A percentile compares a stretch with the other conserved stretches of the same genome.
Conservation (phyloP, 2,797 vertebrate genomes). For the Linurgus olivaceus region DNA sequence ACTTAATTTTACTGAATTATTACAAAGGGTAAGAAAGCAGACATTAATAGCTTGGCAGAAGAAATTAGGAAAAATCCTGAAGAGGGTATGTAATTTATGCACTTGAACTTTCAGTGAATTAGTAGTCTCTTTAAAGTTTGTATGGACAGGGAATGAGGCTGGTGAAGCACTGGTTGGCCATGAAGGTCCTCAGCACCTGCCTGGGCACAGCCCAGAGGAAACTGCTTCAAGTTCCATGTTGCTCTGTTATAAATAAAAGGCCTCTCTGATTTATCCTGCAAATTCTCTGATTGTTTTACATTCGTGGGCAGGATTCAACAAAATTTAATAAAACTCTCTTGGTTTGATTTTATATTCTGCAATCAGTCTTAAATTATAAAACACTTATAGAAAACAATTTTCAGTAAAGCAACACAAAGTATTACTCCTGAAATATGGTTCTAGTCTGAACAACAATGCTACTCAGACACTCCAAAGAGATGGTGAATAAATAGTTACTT, state of each 20-base stretch:
- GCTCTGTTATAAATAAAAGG: neutral
- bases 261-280: neutral
- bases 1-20: neutral
- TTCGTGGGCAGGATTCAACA: neutral
- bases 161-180: neutral
- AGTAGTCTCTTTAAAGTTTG: neutral
- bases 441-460: neutral
- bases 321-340: neutral
- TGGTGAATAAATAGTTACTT: neutral
- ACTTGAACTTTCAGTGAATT: neutral
- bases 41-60: neutral
- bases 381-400: neutral
- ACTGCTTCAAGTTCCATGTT: neutral
- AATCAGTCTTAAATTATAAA: neutral
- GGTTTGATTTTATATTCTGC: neutral
- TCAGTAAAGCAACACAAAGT: neutral
- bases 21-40: neutral
- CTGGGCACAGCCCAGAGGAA: neutral
- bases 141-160: neutral
- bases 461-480: neutral
- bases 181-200: neutral
- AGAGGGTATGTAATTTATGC: neutral
- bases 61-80: neutral
- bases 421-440: neutral
- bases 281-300: neutral